These are phyloP conservation scores for Scomber scombrus DNA, from an alignment of 2,113 vertebrate genomes.

Conservation along the genomic window DNA sequence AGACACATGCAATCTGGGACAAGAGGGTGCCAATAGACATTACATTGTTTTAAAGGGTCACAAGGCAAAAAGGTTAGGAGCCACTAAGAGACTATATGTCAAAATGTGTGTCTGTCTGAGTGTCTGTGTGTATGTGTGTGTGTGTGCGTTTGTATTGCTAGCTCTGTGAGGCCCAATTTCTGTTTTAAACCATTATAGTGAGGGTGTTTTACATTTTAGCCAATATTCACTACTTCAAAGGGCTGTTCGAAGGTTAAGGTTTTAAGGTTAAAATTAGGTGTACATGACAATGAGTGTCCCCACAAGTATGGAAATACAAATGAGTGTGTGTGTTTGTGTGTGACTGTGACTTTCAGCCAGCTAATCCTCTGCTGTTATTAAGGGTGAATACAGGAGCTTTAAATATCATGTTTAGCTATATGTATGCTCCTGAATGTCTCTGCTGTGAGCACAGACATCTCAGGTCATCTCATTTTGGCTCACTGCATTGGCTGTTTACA, in stretches of 20 bases:
- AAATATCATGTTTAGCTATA: constrained; percentile 9
- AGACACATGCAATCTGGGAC: constrained; percentile 3
- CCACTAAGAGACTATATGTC: not conserved
- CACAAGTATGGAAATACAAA: too few species aligned
- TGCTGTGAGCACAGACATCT: constrained; percentile 31
- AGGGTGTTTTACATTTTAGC: too few species aligned
- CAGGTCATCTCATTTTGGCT: constrained; percentile 48
- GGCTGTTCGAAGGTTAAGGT: too few species aligned
- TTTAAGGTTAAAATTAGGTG: too few species aligned
- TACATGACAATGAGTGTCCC: too few species aligned
- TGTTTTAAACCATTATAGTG: too few species aligned
- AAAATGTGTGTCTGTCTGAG: not conserved
- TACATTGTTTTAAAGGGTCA: constrained; percentile 9
- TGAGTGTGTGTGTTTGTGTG: too few species aligned
- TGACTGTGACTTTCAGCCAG: constrained; percentile 11
- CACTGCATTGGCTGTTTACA: constrained; percentile 45
- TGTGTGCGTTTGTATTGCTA: not conserved
- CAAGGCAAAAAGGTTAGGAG: not conserved
- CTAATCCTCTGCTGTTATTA: constrained; percentile 7
- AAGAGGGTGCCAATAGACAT: constrained; percentile 10
- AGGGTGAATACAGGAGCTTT: constrained; percentile 21
- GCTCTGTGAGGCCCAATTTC: too few species aligned
- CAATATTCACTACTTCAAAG: too few species aligned
- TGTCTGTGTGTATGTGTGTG: not conserved
- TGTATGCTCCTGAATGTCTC: constrained; percentile 10